A percentile compares a stretch with the other conserved stretches of the same genome.
phyloP scores from a whole-genome alignment of 2,888 invertebrate species.

The Eupithecia inturbata region DNA sequence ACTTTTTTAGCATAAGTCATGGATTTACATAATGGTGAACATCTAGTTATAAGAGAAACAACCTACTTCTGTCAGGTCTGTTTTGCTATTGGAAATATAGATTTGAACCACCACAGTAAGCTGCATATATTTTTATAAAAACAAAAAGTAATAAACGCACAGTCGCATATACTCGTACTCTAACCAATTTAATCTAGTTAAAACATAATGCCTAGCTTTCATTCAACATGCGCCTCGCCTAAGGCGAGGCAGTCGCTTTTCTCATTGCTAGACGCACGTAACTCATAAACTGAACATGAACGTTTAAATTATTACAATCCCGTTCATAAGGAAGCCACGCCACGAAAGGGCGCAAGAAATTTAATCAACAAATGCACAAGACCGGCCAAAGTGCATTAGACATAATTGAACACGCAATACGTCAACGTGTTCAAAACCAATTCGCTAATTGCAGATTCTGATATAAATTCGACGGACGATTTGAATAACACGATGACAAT shows the following conservation, averaged over 20 bases:
- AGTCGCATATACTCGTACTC: too few relatives aligned
- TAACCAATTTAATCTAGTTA: not conserved
- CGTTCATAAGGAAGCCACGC: not conserved
- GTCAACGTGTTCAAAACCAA: constrained; percentile 34
- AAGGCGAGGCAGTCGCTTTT: not conserved
- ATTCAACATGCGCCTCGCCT: not conserved
- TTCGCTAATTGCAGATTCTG: constrained; percentile 60
- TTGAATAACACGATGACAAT: constrained; percentile 55
- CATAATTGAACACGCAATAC: constrained; percentile 40
- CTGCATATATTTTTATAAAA: too few relatives aligned
- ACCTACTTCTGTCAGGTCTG: too few relatives aligned
- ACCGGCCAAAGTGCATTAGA: constrained; percentile 27
- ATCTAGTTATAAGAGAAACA: too few relatives aligned
- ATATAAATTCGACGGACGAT: constrained; percentile 52
- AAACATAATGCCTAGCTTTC: not conserved
- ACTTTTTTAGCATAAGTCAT: too few relatives aligned
- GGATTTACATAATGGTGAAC: too few relatives aligned
- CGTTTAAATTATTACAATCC: not conserved
- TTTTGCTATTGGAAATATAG: too few relatives aligned
- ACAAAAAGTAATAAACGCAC: too few relatives aligned
- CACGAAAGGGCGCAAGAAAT: constrained; percentile 4
- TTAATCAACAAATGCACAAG: constrained; percentile 32
- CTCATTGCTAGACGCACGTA: not conserved
- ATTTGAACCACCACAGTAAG: too few relatives aligned
- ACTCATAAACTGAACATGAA: not conserved